Conservation (phyloP, 1,140 invertebrate species). For the Tetragnatha versicolor region DNA sequence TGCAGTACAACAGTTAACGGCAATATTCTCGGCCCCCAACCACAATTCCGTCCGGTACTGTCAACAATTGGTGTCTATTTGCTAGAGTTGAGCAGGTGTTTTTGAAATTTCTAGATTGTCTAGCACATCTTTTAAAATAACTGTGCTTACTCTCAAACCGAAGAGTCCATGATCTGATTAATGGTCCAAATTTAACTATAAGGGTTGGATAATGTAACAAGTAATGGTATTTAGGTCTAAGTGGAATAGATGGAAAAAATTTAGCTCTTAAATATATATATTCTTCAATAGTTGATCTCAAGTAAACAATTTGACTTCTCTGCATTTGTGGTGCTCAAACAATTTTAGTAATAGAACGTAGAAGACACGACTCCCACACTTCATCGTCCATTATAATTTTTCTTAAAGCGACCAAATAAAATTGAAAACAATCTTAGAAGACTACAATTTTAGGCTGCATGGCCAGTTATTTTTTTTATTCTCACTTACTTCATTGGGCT, state of each 20-base stretch:
- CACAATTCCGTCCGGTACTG: too few species aligned
- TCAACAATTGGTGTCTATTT: neutral
- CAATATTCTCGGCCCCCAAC: too few species aligned
- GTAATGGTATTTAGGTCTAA: conserved; percentile 21
- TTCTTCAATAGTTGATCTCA: neutral
- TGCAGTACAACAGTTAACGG: too few species aligned
- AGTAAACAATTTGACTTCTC: neutral
- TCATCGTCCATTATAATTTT: neutral
- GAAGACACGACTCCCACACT: neutral
- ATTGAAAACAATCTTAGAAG: neutral
- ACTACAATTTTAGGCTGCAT: conserved; percentile 20
- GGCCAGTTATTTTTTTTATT: neutral
- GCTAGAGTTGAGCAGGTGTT: conserved; percentile 45
- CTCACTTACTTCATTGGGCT: neutral
- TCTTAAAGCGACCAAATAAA: neutral
- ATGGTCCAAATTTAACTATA: conserved; percentile 58
- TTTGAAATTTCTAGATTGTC: conserved; percentile 58
- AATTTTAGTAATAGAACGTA: neutral
- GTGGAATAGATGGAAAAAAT: neutral
- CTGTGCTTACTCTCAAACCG: conserved; percentile 61
- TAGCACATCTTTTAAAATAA: conserved; percentile 59
- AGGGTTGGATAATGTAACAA: neutral
- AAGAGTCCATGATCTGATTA: conserved; percentile 60
- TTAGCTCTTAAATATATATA: neutral
- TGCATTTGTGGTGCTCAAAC: conserved; percentile 2